Percentiles rank a stretch among this genome's conserved stretches.
These are phyloP conservation scores for Micromys minutus DNA, from an alignment of 2,113 vertebrate genomes.

Conservation along the genomic window DNA sequence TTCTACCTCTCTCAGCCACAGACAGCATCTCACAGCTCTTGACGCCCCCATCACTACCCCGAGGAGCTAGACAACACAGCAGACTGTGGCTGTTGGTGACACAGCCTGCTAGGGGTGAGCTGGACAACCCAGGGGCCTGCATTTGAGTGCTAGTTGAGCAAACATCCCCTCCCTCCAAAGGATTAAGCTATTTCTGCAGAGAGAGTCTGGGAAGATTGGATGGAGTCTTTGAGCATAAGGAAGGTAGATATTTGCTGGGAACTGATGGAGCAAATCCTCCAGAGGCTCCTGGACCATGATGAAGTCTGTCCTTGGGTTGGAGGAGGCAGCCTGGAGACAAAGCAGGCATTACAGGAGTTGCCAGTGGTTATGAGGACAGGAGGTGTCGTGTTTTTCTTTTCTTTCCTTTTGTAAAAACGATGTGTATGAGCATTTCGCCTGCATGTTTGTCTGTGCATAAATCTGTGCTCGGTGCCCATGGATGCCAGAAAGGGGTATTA, in stretches of 20 bases:
- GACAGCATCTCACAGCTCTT: not conserved
- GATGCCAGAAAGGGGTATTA: not conserved
- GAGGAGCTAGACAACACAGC: not conserved
- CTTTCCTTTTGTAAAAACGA: not conserved
- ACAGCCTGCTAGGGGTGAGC: not conserved
- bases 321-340: not conserved
- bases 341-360: not conserved
- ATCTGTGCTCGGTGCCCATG: not conserved
- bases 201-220: not conserved
- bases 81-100: not conserved
- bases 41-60: not conserved
- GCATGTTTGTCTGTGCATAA: not conserved
- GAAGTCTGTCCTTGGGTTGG: rapidly evolving
- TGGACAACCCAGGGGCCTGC: not conserved
- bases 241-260: not conserved
- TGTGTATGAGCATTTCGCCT: not conserved
- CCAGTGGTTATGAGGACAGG: not conserved
- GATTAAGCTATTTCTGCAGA: not conserved
- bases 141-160: not conserved
- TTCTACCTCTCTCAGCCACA: not conserved
- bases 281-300: not conserved
- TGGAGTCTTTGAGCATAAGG: not conserved
- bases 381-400: not conserved
- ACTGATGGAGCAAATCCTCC: not conserved
- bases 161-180: not conserved